Conservation (phyloP, 2,113 vertebrate species). For the Elgaria multicarinata region DNA sequence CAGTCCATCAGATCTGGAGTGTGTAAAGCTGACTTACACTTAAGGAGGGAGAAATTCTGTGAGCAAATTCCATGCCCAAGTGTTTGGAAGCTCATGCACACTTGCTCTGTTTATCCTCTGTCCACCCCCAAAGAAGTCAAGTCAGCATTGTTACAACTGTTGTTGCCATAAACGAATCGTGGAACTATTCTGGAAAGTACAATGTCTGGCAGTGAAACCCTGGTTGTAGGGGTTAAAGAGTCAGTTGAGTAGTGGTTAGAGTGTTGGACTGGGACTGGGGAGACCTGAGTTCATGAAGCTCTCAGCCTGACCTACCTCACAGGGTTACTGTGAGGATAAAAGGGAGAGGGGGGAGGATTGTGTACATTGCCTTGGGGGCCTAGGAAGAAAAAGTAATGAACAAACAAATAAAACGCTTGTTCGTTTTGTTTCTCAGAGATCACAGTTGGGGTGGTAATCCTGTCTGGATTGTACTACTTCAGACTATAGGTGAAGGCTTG, state of each 20-base stretch:
- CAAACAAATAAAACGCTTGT: background rate
- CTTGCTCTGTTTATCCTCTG: background rate
- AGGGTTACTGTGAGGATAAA: too few species aligned
- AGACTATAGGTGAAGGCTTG: background rate
- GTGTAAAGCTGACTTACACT: too few species aligned
- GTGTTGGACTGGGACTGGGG: too few species aligned
- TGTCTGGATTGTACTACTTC: too few species aligned
- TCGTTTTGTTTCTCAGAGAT: background rate
- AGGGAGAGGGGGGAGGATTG: too few species aligned
- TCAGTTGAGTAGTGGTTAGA: too few species aligned
- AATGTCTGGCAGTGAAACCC: background rate
- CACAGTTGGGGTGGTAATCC: background rate
- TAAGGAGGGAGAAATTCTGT: background rate
- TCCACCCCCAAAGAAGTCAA: background rate
- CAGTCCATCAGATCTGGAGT: too few species aligned
- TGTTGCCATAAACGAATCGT: background rate
- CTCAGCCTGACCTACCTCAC: too few species aligned
- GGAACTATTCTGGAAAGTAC: background rate
- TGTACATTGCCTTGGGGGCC: too few species aligned
- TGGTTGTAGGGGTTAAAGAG: background rate
- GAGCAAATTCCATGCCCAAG: background rate
- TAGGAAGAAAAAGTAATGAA: too few species aligned
- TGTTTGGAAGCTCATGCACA: too few species aligned
- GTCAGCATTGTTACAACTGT: background rate
- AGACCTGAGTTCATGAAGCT: too few species aligned